Conservation (phyloP, 2,113 vertebrate species). For the Boleophthalmus pectinirostris region DNA sequence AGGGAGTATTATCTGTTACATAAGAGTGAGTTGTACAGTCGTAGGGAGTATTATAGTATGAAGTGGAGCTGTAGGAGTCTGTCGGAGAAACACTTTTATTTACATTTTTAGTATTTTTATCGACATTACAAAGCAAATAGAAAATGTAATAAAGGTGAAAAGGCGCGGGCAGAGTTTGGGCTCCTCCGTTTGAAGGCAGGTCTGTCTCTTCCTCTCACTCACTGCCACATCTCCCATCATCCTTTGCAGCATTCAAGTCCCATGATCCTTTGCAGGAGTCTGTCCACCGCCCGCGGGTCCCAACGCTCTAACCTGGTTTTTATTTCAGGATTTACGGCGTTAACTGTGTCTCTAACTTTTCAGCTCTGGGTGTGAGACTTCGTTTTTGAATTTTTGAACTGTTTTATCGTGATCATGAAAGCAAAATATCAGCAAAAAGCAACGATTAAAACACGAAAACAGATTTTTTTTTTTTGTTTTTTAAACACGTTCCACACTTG, state of each 20-base stretch:
- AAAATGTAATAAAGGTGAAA: not conserved
- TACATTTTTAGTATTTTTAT: too few relatives aligned
- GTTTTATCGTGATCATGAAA: not conserved
- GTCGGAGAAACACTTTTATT: too few relatives aligned
- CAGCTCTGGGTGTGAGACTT: not conserved
- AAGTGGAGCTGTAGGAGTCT: too few relatives aligned
- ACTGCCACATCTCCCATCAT: conserved; percentile 4
- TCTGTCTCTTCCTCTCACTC: conserved; percentile 4
- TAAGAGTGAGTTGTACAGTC: too few relatives aligned
- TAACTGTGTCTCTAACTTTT: not conserved
- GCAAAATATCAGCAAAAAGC: not conserved
- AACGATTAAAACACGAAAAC: not conserved
- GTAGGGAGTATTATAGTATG: too few relatives aligned
- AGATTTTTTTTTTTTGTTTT: not conserved
- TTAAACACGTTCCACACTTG: not conserved
- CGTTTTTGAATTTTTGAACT: not conserved
- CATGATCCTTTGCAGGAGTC: conserved; percentile 4
- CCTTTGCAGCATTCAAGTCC: not conserved
- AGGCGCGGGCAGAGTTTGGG: too few relatives aligned
- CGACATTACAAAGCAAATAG: too few relatives aligned
- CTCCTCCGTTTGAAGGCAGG: conserved; percentile 1
- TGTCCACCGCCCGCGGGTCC: not conserved
- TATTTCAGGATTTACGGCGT: not conserved
- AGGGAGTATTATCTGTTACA: too few relatives aligned
- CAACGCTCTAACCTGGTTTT: not conserved